Conservation (phyloP, 2,888 invertebrate genomes). For the Pseudococcus longispinus region DNA sequence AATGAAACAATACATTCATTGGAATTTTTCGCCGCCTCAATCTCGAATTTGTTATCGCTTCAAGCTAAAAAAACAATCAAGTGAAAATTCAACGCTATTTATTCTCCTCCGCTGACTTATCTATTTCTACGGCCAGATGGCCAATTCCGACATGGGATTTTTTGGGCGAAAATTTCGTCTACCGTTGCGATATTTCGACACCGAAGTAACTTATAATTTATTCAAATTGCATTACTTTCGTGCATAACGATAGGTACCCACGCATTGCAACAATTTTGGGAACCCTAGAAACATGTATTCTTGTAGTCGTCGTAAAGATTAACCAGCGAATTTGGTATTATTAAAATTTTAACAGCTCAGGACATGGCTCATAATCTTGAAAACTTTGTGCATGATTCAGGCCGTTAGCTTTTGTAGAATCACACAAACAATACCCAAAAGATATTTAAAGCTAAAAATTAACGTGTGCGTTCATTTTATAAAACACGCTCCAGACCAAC, state of each 20-base stretch:
- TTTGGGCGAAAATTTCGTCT: too few relatives aligned
- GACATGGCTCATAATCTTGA: slow-evolving; percentile 26
- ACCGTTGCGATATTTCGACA: too few relatives aligned
- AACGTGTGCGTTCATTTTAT: slow-evolving; percentile 7
- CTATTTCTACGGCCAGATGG: too few relatives aligned
- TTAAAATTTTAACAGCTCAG: slow-evolving; percentile 35
- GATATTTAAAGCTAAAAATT: slow-evolving; percentile 33
- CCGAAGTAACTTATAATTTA: background rate
- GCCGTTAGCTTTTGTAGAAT: slow-evolving; percentile 29
- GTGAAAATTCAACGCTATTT: too few relatives aligned
- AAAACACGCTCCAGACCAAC: background rate
- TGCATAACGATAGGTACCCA: too few relatives aligned
- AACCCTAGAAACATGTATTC: background rate
- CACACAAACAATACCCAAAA: slow-evolving; percentile 39
- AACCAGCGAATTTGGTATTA: background rate
- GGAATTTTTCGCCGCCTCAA: too few relatives aligned
- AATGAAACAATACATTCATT: too few relatives aligned
- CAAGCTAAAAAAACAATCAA: too few relatives aligned
- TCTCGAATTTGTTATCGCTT: too few relatives aligned
- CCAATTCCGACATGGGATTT: too few relatives aligned
- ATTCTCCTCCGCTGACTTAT: too few relatives aligned
- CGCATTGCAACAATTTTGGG: background rate
- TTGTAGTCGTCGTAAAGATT: background rate
- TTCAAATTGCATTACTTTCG: background rate
- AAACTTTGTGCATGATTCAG: slow-evolving; percentile 5